phyloP scores from a whole-genome alignment of 2,888 invertebrate species.

The Trichacis sp. region DNA sequence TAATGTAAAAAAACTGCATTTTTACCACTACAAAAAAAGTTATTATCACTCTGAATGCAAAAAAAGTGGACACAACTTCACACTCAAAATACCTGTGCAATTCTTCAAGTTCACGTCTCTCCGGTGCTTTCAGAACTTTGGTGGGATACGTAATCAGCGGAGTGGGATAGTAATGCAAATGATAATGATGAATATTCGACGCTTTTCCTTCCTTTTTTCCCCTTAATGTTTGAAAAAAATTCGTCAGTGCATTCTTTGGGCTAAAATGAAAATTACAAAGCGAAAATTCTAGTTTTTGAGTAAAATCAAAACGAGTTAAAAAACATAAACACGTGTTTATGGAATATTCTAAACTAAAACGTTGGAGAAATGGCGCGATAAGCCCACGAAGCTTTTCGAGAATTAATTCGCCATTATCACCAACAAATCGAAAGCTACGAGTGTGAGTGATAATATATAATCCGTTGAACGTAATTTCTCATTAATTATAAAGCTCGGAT shows the following conservation, averaged over 20 bases:
- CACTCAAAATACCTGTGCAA: too few relatives aligned
- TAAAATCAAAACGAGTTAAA: neutral
- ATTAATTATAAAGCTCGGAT: constrained; percentile 47
- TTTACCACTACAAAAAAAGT: too few relatives aligned
- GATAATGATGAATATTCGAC: constrained; percentile 53
- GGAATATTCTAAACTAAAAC: constrained; percentile 29
- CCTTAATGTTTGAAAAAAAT: constrained; percentile 47
- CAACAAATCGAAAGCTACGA: constrained; percentile 45
- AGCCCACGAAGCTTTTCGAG: constrained; percentile 46
- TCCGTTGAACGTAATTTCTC: constrained; percentile 47
- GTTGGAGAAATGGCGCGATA: constrained; percentile 48
- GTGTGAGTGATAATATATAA: constrained; percentile 49
- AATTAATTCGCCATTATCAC: constrained; percentile 53
- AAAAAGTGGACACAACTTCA: too few relatives aligned
- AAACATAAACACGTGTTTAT: neutral
- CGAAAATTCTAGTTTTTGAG: neutral
- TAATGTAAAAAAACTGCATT: too few relatives aligned
- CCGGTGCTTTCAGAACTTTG: constrained; percentile 46
- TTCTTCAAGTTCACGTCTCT: constrained; percentile 43
- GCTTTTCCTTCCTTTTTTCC: constrained; percentile 45
- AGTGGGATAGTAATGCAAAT: constrained; percentile 56
- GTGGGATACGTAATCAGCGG: constrained; percentile 39
- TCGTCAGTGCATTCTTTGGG: constrained; percentile 45
- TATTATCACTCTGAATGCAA: too few relatives aligned
- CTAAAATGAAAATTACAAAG: constrained; percentile 26